Base-by-base conservation (phyloP, 2,888 invertebrate species). In the Dione vanillae region DNA sequence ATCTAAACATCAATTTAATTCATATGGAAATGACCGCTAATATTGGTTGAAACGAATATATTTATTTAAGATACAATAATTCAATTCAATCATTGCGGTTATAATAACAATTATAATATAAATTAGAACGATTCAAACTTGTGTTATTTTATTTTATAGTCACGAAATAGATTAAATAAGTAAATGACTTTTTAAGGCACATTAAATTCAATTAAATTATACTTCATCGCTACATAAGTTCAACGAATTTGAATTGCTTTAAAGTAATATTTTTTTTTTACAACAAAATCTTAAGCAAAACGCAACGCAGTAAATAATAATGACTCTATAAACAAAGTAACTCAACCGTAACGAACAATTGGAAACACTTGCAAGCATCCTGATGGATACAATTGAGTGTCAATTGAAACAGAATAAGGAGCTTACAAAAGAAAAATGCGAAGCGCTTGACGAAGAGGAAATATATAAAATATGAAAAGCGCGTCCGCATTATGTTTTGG, bases 391-490 rank as follows among this genome's bases (percentile, higher is more conserved):
- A 64, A 64, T 62, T 62, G 64, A 69, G 64, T 52, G 37, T 54
- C 64, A 69, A 69, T 56, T 45, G 69, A 64, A 69, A 69, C 47
- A 47, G 41, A 64, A 64, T 69, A 56, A 69, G 64, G 52, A 47
- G 54, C 45, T 62, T 56, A 56, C 20, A 52, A 47, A 69, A 52
- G 41, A 64, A 56, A 62, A 68, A 68, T 68, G 62, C 20, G 68
- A 52, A 62, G 47, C 61, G 35, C 35, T 68, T 52, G 52, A 52
- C 61, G 37, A 52, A 9, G 58, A 59, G 58, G 67, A 41, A 67
- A 27, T 67, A 51, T 68, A 68, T 62, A 62, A 62, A 45, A 45
- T 51, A 35, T 37, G 43, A 11, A 1, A 27, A 51, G 61, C 35
- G 59, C 43, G 45, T 62, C 11, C 14, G 14, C 40, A 51, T 64